Percentiles rank a stretch among this genome's conserved stretches.
Evolutionary conservation across 2,113 vertebrate genomes (phyloP).

Genomic region (Irena cyanogastra): DNA sequence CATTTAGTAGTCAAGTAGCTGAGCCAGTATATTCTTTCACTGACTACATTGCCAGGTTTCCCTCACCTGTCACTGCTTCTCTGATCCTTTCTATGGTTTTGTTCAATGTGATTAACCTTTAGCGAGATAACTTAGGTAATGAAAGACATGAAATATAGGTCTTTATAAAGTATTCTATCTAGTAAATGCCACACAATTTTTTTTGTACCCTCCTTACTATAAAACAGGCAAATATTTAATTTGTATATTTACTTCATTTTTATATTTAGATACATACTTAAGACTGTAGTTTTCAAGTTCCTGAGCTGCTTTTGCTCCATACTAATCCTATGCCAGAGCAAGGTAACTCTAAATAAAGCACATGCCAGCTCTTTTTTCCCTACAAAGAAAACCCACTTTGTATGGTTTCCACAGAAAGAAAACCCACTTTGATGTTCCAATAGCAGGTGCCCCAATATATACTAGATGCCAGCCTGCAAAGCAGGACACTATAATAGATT

Average conservation of each 20-base stretch:
- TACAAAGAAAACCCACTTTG: not conserved
- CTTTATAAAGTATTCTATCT: not conserved
- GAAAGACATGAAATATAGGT: not conserved
- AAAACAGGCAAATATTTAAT: not conserved
- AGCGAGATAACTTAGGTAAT: not conserved
- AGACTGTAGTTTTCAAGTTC: not conserved
- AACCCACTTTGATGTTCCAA: not conserved
- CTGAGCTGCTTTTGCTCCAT: not conserved
- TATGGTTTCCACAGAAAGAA: not conserved
- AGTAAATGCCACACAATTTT: not conserved
- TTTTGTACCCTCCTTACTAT: not conserved
- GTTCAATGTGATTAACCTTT: not conserved
- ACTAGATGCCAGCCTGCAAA: not conserved
- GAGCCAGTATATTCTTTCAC: not conserved
- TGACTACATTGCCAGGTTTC: not conserved
- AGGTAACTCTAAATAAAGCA: not conserved
- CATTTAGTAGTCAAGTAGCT: not conserved
- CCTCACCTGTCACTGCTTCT: not conserved
- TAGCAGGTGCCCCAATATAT: not conserved
- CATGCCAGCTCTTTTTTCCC: not conserved
- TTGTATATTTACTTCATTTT: not conserved
- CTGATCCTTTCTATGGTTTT: not conserved
- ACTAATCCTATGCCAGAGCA: not conserved
- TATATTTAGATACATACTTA: not conserved
- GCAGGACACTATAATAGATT: not conserved